A percentile compares a stretch with the other conserved stretches of the same genome.
phyloP scores from a whole-genome alignment of 2,113 vertebrate genomes.

The Cyphomyrus discorhynchus region DNA sequence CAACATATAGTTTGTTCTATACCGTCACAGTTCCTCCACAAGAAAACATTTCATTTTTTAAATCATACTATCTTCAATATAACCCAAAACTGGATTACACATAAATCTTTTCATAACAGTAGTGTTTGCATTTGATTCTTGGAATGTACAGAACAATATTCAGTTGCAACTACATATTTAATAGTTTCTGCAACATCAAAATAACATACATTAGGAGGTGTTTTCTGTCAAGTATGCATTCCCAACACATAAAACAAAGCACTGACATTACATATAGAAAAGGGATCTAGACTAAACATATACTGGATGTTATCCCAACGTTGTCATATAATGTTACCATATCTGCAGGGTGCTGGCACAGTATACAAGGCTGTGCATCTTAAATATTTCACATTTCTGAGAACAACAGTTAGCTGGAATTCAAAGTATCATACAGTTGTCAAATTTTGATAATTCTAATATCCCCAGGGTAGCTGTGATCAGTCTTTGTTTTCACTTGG shows the following conservation, averaged over 20 bases:
- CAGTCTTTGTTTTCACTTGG: not conserved
- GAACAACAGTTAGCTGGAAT: not conserved
- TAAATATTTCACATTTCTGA: not conserved
- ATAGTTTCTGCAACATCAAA: not conserved
- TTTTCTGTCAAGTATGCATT: not conserved
- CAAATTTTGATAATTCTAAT: not conserved
- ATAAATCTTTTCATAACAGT: conserved; percentile 24
- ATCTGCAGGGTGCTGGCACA: not conserved
- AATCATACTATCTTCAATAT: not conserved
- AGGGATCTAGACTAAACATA: not conserved
- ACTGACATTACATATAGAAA: not conserved
- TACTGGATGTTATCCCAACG: not conserved
- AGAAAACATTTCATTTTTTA: conserved; percentile 1
- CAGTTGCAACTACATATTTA: conserved; percentile 60
- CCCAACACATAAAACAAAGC: conserved; percentile 14
- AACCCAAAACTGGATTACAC: not conserved
- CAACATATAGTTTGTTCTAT: not conserved
- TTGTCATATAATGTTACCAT: not conserved
- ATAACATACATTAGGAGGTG: not conserved
- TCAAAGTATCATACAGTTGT: not conserved
- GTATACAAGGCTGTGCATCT: not conserved
- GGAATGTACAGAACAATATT: conserved; percentile 16
- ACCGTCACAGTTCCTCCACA: not conserved
- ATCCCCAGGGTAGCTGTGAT: not conserved
- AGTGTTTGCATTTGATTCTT: conserved; percentile 21